phyloP scores from a whole-genome alignment of 2,888 invertebrate genomes.

The Nephrocerus scutellatus region DNA sequence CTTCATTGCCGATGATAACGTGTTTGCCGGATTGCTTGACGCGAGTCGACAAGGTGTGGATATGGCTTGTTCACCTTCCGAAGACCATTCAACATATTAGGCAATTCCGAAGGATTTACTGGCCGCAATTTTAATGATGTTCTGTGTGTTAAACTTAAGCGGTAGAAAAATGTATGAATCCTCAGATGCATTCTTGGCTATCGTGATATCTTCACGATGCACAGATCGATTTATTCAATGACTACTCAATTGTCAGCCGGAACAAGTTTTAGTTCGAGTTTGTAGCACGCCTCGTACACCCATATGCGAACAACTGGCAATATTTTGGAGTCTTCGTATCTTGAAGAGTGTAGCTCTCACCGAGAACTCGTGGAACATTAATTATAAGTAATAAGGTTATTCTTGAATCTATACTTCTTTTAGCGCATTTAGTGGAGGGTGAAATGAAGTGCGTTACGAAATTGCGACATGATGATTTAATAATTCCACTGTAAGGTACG shows the following conservation, averaged over 20 bases:
- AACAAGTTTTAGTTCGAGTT: slow-evolving; percentile 91
- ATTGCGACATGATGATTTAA: too few relatives aligned
- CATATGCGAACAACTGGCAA: slow-evolving; percentile 91
- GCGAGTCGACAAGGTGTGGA: slow-evolving; percentile 86
- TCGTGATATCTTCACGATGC: slow-evolving; percentile 96
- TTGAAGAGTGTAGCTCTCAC: slow-evolving; percentile 95
- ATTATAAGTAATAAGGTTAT: neutral
- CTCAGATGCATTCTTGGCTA: slow-evolving; percentile 68
- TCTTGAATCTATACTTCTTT: too few relatives aligned
- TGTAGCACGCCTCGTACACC: slow-evolving; percentile 94
- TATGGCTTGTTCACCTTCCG: slow-evolving; percentile 99
- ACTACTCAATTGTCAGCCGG: slow-evolving; percentile 99
- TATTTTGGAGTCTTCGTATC: slow-evolving; percentile 95
- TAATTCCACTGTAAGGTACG: too few relatives aligned
- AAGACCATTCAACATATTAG: slow-evolving; percentile 98
- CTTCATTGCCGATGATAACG: slow-evolving; percentile 95
- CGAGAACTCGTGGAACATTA: slow-evolving; percentile 83
- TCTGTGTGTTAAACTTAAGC: slow-evolving; percentile 94
- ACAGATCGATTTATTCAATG: slow-evolving; percentile 97
- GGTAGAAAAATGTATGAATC: slow-evolving; percentile 93
- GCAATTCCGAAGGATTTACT: slow-evolving; percentile 96
- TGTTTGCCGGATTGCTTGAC: slow-evolving; percentile 99
- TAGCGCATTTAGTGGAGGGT: too few relatives aligned
- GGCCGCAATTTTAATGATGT: slow-evolving; percentile 97
- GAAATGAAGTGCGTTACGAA: too few relatives aligned